These are phyloP conservation scores for Andrena dorsata DNA, from an alignment of 2,888 invertebrate genomes.

Conservation along the genomic window DNA sequence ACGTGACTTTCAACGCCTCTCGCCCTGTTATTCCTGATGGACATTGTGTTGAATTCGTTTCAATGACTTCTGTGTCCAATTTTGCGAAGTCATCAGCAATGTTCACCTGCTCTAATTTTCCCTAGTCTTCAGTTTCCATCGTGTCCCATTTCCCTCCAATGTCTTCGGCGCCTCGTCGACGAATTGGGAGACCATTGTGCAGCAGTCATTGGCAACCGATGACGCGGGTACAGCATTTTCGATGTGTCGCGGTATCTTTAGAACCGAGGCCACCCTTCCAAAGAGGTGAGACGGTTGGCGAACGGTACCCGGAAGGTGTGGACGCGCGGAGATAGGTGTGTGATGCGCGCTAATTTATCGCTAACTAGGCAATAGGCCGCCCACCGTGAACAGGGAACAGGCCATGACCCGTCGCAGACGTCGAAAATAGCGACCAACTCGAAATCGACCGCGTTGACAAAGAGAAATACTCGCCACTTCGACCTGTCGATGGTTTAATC, in stretches of 20 bases:
- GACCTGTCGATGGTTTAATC: constrained; percentile 39
- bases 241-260: constrained; percentile 79
- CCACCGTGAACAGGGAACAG: constrained; percentile 49
- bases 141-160: not conserved
- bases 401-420: constrained; percentile 21
- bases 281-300: constrained; percentile 81
- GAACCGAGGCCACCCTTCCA: constrained; percentile 78
- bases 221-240: constrained; percentile 54
- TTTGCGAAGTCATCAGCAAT: not conserved
- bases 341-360: constrained; percentile 83
- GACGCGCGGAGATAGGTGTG: constrained; percentile 77
- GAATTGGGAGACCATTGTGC: not conserved
- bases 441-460: constrained; percentile 24
- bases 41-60: not conserved
- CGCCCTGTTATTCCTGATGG: not conserved
- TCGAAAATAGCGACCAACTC: constrained; percentile 42
- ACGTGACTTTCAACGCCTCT: not conserved
- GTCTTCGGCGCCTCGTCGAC: not conserved
- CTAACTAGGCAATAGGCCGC: constrained; percentile 74
- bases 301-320: constrained; percentile 81
- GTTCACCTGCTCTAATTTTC: not conserved
- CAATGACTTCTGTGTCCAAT: not conserved
- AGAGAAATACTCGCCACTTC: not conserved
- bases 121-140: not conserved
- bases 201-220: constrained; percentile 77